Evolutionary conservation across 2,113 vertebrate species (phyloP).

Genomic region (Callospermophilus lateralis): DNA sequence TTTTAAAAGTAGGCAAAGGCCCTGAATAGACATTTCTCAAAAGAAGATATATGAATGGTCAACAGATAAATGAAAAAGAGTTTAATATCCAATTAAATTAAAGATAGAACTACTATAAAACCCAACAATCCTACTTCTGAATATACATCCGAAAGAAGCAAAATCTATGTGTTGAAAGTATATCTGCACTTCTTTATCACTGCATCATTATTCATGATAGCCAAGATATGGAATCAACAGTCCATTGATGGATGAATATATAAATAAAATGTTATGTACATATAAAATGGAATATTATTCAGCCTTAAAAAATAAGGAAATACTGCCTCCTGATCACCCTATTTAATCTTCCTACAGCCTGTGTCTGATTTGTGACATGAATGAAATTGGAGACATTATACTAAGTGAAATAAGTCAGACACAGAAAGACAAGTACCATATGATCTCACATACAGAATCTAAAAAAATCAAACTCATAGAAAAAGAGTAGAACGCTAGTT

Average conservation of each 20-base stretch:
- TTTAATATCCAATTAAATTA: neutral
- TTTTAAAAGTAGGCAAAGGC: neutral
- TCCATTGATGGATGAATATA: neutral
- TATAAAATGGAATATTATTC: neutral
- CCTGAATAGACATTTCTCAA: neutral
- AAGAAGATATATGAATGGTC: neutral
- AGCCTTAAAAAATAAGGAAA: neutral
- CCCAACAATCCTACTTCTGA: neutral
- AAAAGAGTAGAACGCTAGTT: neutral
- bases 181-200: neutral
- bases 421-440: neutral
- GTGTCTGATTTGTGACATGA: neutral
- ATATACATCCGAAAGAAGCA: neutral
- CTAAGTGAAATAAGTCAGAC: neutral
- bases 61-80: neutral
- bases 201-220: neutral
- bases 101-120: neutral
- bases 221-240: neutral
- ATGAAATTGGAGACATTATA: neutral
- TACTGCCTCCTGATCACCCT: neutral
- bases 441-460: neutral
- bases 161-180: neutral
- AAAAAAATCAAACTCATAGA: neutral
- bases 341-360: no score
- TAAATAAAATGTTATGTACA: neutral